Conservation (phyloP, 2,113 vertebrate genomes). For the Dasyurus viverrinus region DNA sequence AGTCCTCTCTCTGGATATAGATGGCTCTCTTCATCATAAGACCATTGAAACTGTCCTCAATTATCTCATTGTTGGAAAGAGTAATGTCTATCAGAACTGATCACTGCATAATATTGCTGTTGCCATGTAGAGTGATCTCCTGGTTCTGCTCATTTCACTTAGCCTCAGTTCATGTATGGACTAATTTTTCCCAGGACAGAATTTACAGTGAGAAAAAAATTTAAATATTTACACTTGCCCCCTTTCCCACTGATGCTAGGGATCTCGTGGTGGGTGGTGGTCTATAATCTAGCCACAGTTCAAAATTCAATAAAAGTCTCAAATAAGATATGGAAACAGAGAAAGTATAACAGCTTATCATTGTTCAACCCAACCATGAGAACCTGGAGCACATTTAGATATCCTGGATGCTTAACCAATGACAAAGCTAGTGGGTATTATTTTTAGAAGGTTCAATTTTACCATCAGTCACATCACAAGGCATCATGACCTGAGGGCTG, state of each 20-base stretch:
- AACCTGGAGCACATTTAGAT: neutral
- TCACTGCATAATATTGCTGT: too few relatives aligned
- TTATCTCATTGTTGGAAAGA: too few relatives aligned
- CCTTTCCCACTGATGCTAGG: neutral
- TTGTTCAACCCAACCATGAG: neutral
- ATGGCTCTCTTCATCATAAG: too few relatives aligned
- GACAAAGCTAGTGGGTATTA: neutral
- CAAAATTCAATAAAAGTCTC: neutral
- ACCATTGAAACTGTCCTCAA: too few relatives aligned
- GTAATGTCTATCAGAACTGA: too few relatives aligned
- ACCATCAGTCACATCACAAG: neutral
- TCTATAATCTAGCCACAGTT: neutral
- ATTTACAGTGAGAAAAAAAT: neutral
- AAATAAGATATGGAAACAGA: neutral
- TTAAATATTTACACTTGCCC: neutral
- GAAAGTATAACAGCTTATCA: neutral
- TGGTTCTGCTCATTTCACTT: too few relatives aligned
- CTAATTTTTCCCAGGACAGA: neutral
- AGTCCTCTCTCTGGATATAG: too few relatives aligned
- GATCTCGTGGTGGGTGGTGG: neutral
- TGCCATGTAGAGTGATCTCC: too few relatives aligned
- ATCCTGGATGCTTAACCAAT: neutral
- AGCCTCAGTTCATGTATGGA: neutral
- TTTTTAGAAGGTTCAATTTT: neutral
- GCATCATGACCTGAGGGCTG: neutral